Evolutionary conservation across 2,888 invertebrate genomes (phyloP).

Genomic region (Actias luna): DNA sequence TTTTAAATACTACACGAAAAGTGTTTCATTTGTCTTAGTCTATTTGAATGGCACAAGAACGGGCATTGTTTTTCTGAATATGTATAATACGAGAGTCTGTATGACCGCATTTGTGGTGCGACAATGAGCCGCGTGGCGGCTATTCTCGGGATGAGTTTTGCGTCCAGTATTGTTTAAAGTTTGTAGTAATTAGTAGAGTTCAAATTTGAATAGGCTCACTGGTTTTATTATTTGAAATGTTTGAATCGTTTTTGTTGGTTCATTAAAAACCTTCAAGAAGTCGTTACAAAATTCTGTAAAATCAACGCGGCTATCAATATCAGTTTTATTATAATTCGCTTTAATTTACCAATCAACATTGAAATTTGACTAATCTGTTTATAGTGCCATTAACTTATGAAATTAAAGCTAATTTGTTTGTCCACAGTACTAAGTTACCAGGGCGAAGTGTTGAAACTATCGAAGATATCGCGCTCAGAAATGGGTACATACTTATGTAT

Average conservation of each 20-base stretch:
- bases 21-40: constrained; percentile 56
- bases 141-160: constrained; percentile 77
- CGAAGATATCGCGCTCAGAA: constrained; percentile 92
- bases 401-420: constrained; percentile 27
- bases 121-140: constrained; percentile 73
- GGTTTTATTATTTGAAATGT: constrained; percentile 63
- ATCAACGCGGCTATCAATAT: not conserved
- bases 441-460: constrained; percentile 90
- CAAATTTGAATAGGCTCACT: constrained; percentile 72
- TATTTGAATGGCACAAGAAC: constrained; percentile 70
- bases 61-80: constrained; percentile 77
- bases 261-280: constrained; percentile 26
- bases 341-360: not conserved
- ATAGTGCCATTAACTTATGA: not conserved
- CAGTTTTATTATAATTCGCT: not conserved
- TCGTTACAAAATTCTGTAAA: not conserved
- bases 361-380: not conserved
- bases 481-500: constrained; percentile 97
- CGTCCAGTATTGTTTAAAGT: constrained; percentile 81
- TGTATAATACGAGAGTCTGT: constrained; percentile 73
- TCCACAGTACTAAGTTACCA: constrained; percentile 86
- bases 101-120: constrained; percentile 75
- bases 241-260: constrained; percentile 29
- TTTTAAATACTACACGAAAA: constrained; percentile 42
- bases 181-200: constrained; percentile 80